A percentile compares a stretch with the other conserved stretches of the same genome.
These are phyloP conservation scores for Plagiodera versicolora DNA, from an alignment of 2,888 invertebrate species.

Conservation along the genomic window DNA sequence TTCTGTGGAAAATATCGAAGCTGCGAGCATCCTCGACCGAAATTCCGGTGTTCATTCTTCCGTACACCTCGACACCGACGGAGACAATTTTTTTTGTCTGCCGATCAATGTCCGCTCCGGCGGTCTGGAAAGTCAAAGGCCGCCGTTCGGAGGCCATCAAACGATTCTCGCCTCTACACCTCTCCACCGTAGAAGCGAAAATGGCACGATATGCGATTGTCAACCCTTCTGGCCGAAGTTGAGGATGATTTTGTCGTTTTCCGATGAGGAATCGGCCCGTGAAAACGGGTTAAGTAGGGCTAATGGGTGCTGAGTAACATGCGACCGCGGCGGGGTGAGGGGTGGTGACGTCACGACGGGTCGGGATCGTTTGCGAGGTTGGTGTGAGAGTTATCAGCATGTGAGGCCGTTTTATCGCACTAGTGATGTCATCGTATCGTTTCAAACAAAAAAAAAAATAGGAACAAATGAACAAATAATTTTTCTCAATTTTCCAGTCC, in stretches of 20 bases:
- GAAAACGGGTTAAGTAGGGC: constrained; percentile 16
- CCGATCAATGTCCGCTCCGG: constrained; percentile 42
- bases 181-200: background rate
- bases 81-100: constrained; percentile 40
- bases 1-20: no score
- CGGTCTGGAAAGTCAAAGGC: constrained; percentile 55
- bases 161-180: background rate
- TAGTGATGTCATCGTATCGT: no score
- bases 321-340: background rate
- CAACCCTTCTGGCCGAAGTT: constrained; percentile 32
- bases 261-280: constrained; percentile 17
- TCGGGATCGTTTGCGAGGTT: no score
- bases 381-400: no score
- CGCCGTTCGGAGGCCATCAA: constrained; percentile 37
- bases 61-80: constrained; percentile 25
- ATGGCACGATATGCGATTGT: constrained; percentile 19
- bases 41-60: constrained; percentile 37
- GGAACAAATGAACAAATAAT: no score
- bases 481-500: no score
- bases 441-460: no score
- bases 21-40: no score
- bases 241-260: constrained; percentile 3
- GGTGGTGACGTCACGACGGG: no score
- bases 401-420: no score
- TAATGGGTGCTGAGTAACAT: constrained; percentile 22